Percentiles rank a stretch among this genome's conserved stretches.
Evolutionary conservation across 2,797 vertebrate genomes (phyloP).

Genomic region (Avahi laniger): DNA sequence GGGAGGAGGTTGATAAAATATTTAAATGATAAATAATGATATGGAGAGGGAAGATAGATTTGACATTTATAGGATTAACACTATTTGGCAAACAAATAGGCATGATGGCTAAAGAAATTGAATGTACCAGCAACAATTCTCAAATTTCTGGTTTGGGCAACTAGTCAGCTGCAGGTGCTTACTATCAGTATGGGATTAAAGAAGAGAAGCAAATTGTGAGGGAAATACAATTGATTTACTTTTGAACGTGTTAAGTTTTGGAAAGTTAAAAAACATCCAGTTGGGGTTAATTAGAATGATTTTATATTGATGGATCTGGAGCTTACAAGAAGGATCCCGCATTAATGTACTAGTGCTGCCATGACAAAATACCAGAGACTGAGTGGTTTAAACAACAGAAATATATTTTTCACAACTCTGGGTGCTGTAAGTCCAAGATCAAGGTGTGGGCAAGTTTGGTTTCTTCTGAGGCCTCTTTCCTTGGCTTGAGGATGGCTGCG

Average conservation of each 20-base stretch:
- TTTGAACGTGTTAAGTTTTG: not conserved
- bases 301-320: not conserved
- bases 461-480: not conserved
- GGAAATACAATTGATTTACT: not conserved
- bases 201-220: not conserved
- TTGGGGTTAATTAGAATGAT: not conserved
- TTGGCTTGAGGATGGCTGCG: not conserved
- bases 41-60: not conserved
- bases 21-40: not conserved
- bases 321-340: not conserved
- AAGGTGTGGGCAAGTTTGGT: not conserved
- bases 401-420: not conserved
- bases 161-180: not conserved
- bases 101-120: not conserved
- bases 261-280: not conserved
- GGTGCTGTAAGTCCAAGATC: not conserved
- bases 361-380: not conserved
- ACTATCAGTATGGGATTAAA: not conserved
- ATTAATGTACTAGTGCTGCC: not conserved
- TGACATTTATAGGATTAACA: not conserved
- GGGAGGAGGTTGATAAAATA: not conserved
- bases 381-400: not conserved
- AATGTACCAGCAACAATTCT: not conserved
- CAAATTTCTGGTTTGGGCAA: not conserved
- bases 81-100: not conserved